Conservation (phyloP, 2,797 vertebrate species). For the Sebastolobus alascanus region DNA sequence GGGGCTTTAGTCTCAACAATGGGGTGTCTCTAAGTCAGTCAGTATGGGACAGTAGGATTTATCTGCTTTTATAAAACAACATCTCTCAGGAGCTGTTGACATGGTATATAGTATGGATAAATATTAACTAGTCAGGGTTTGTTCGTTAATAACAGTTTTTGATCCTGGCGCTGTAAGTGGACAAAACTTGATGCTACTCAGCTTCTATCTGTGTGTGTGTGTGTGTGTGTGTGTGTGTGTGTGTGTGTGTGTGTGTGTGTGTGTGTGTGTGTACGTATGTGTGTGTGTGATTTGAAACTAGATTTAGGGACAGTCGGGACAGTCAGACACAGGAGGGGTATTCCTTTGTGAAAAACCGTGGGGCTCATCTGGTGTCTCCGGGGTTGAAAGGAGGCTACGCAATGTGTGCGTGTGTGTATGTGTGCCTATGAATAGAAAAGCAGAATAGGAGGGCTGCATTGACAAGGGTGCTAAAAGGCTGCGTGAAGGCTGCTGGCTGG, state of each 20-base stretch:
- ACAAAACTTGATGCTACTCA: not conserved
- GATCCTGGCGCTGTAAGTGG: not conserved
- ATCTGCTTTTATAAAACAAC: not conserved
- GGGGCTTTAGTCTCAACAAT: not conserved
- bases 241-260: not conserved
- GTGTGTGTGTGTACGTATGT: not conserved
- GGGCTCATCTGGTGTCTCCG: constrained; percentile 90
- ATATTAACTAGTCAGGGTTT: constrained; percentile 1
- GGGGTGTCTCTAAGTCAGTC: not conserved
- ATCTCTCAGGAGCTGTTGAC: not conserved
- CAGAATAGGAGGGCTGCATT: constrained; percentile 73
- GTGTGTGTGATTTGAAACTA: constrained; percentile 81
- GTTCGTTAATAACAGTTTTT: constrained; percentile 3
- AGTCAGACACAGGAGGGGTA: constrained; percentile 56
- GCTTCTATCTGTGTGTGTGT: not conserved
- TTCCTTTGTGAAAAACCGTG: constrained; percentile 88
- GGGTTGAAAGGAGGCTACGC: constrained; percentile 80
- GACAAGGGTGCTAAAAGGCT: constrained; percentile 98
- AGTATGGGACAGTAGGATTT: not conserved
- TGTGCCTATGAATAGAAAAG: constrained; percentile 76
- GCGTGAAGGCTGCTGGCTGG: constrained; percentile 86
- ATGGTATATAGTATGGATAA: not conserved
- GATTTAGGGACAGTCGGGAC: constrained; percentile 84
- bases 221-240: not conserved
- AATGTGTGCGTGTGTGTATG: constrained; percentile 64